Evolutionary conservation across 1,140 invertebrate genomes (phyloP), one percentile per base, ranked within the genome.

Genomic region (Sycobia sp.): DNA sequence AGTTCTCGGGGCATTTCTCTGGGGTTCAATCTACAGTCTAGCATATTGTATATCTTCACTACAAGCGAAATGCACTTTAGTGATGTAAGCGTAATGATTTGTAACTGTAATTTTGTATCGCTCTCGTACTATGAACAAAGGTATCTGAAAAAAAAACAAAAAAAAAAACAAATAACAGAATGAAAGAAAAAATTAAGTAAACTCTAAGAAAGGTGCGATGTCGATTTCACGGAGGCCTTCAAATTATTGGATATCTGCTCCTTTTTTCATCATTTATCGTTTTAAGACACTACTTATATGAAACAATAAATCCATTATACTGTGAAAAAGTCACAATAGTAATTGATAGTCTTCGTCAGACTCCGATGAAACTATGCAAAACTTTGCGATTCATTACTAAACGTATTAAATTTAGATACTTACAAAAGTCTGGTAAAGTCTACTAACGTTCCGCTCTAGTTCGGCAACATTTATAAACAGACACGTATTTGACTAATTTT

Each of bases 81-180:
- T 38, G n/a, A 47, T 18, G 14, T 46, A 62, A 62, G 59, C n/a
- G n/a, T 16, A 44, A 54, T 62, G 29, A 39, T 55, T 47, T 47
- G 2, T 55, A 62, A 55, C 32, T 47, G 41, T 55, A 29, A 62
- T 55, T 62, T 62, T 62, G 29, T 62, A 61, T 61, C 20, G 29
- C 49, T 36, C 16, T 55, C 22, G 46, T 39, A 25, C 27, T 36
- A 56, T 56, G n/a, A 50, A 63, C 49, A 62, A 61, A 51, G 32
- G 16, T n/a, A n/a, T n/a, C n/a, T n/a, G n/a, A n/a, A n/a, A n/a
- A n/a, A n/a, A n/a, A n/a, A n/a, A n/a, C n/a, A n/a, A n/a, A n/a
- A n/a, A n/a, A n/a, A n/a, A n/a, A n/a, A n/a, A n/a, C n/a, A n/a
- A n/a, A n/a, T n/a, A n/a, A n/a, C n/a, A n/a, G n/a, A n/a, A n/a